These are phyloP conservation scores for Neosilurus hyrtlii DNA, from an alignment of 2,797 vertebrate genomes.

Conservation along the genomic window DNA sequence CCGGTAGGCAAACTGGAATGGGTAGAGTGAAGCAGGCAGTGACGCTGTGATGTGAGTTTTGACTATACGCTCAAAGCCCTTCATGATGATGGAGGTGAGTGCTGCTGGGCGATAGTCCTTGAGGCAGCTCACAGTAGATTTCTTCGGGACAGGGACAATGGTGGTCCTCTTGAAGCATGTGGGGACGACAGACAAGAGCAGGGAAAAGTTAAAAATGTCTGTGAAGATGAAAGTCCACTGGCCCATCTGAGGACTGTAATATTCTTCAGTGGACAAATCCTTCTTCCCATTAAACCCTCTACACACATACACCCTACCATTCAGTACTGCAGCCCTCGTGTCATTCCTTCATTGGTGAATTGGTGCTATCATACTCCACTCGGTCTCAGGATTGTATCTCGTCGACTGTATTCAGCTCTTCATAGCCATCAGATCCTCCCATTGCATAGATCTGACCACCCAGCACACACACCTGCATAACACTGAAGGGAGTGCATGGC, in stretches of 20 bases:
- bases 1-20: too few species aligned
- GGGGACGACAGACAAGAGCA: too few species aligned
- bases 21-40: too few species aligned
- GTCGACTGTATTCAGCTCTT: background rate
- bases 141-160: too few species aligned
- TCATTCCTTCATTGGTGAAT: background rate
- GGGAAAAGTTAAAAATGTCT: too few species aligned
- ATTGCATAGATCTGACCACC: slow-evolving; percentile 78
- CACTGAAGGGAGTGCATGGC: slow-evolving; percentile 79
- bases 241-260: background rate
- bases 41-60: too few species aligned
- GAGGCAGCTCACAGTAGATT: too few species aligned
- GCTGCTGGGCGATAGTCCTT: too few species aligned
- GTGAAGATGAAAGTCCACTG: background rate
- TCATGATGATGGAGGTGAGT: too few species aligned
- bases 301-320: background rate
- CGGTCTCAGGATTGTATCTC: background rate
- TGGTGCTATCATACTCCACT: background rate
- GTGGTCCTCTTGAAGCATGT: too few species aligned
- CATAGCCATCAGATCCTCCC: slow-evolving; percentile 76
- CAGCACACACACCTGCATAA: slow-evolving; percentile 76
- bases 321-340: background rate
- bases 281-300: background rate
- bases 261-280: background rate
- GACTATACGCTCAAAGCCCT: too few species aligned